Percentiles rank a stretch among this genome's conserved stretches.
These are phyloP conservation scores for Brachypteracias leptosomus DNA, from an alignment of 2,113 vertebrate species.

Conservation along the genomic window DNA sequence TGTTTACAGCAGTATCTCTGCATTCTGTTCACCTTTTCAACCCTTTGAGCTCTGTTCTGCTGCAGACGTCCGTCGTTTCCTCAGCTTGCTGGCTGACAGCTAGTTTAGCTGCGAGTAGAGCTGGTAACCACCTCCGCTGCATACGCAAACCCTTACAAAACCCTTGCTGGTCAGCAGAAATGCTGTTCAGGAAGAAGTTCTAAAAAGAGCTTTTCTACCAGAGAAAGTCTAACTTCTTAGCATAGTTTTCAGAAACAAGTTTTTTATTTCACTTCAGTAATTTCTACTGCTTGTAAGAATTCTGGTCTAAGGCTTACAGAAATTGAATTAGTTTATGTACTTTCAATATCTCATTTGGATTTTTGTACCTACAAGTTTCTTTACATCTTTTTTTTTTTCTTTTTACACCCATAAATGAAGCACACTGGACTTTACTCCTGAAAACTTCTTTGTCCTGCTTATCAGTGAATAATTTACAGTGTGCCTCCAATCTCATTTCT, in stretches of 20 bases:
- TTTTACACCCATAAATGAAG: background rate
- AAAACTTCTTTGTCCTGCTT: background rate
- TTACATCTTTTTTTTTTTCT: fast-evolving
- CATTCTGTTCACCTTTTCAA: background rate
- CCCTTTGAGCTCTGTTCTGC: background rate
- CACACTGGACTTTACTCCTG: background rate
- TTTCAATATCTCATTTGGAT: background rate
- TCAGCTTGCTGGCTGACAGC: background rate
- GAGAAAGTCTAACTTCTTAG: background rate
- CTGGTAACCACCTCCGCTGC: background rate
- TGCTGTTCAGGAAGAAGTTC: background rate
- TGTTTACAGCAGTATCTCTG: background rate
- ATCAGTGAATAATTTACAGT: background rate
- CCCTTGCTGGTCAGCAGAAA: background rate
- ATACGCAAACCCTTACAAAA: background rate
- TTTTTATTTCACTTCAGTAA: background rate
- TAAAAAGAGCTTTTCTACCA: background rate
- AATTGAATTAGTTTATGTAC: background rate
- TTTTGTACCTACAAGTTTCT: background rate
- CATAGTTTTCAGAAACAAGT: background rate
- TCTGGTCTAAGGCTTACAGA: background rate
- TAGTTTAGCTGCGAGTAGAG: background rate
- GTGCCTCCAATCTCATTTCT: background rate
- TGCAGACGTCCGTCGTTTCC: background rate
- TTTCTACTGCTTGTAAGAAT: background rate